These are phyloP conservation scores for Sphaerodactylus townsendi DNA, from an alignment of 2,113 vertebrate species.

Conservation along the genomic window DNA sequence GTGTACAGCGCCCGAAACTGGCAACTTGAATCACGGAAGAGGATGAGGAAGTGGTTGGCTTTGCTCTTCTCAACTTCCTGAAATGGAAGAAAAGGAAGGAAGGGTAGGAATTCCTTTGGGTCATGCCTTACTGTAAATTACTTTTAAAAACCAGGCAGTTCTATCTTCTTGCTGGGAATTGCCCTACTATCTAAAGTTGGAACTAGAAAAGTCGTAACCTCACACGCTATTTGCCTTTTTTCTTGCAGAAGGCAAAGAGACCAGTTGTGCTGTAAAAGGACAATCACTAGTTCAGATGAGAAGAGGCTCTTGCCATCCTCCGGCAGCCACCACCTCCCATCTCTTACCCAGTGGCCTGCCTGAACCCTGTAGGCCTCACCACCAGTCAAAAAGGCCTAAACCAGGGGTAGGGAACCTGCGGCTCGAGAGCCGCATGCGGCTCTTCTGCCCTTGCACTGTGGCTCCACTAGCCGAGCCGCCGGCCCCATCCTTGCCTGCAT, in stretches of 20 bases:
- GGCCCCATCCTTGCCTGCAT: too few relatives aligned
- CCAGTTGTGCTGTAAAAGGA: neutral
- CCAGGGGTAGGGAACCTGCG: too few relatives aligned
- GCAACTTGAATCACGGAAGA: slow-evolving; percentile 90
- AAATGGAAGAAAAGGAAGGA: too few relatives aligned
- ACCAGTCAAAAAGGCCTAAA: too few relatives aligned
- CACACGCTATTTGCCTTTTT: neutral
- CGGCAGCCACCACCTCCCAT: too few relatives aligned
- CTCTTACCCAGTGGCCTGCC: neutral
- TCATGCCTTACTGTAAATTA: neutral
- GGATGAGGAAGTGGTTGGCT: slow-evolving; percentile 92
- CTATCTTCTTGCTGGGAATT: neutral
- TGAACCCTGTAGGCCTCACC: neutral
- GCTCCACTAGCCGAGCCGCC: too few relatives aligned
- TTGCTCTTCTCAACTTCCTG: slow-evolving; percentile 90
- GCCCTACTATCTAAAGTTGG: neutral
- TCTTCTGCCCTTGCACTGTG: too few relatives aligned
- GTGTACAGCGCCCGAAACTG: slow-evolving; percentile 92
- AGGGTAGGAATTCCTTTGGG: too few relatives aligned
- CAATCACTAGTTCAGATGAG: neutral
- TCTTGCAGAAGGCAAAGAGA: neutral
- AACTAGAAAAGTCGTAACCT: neutral
- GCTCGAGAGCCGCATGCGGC: too few relatives aligned
- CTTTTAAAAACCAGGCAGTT: neutral
- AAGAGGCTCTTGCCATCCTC: neutral